A percentile compares a stretch with the other conserved stretches of the same genome.
These are phyloP conservation scores for Saxidomus purpurata DNA, from an alignment of 1,140 invertebrate genomes.

Conservation along the genomic window DNA sequence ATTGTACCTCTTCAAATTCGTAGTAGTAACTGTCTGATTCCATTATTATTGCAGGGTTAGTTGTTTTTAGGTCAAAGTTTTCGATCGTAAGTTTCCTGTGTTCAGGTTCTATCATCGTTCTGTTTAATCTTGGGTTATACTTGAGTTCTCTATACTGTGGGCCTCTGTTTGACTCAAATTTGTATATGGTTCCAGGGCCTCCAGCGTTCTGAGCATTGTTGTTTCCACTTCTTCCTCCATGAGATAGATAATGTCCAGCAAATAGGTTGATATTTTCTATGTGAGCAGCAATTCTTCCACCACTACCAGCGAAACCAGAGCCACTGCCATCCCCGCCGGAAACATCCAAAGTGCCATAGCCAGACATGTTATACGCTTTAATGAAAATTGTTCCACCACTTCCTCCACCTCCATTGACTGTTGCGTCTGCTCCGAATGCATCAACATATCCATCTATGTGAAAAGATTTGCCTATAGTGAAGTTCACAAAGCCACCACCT, in stretches of 20 bases:
- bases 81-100: slow-evolving; percentile 77
- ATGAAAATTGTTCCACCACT: slow-evolving; percentile 79
- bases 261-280: slow-evolving; percentile 73
- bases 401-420: slow-evolving; percentile 73
- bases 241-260: slow-evolving; percentile 75
- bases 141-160: slow-evolving; percentile 81
- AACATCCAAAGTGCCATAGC: slow-evolving; percentile 75
- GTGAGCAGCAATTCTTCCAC: slow-evolving; percentile 79
- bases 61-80: slow-evolving; percentile 72
- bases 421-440: slow-evolving; percentile 68
- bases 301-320: slow-evolving; percentile 75
- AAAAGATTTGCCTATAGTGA: slow-evolving; percentile 73
- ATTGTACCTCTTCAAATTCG: slow-evolving; percentile 82
- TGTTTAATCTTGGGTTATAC: slow-evolving; percentile 78
- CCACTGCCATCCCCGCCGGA: slow-evolving; percentile 75
- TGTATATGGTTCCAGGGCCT: slow-evolving; percentile 81
- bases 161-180: slow-evolving; percentile 79
- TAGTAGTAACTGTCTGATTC: slow-evolving; percentile 77
- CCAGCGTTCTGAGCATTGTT: slow-evolving; percentile 62
- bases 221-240: slow-evolving; percentile 71
- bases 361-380: slow-evolving; percentile 77
- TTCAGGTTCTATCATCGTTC: slow-evolving; percentile 76
- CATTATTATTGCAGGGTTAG: slow-evolving; percentile 79
- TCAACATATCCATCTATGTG: slow-evolving; percentile 77
- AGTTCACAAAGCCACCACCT: slow-evolving; percentile 78